These are phyloP conservation scores for Athalia circularis DNA, from an alignment of 2,888 invertebrate genomes.

Conservation along the genomic window DNA sequence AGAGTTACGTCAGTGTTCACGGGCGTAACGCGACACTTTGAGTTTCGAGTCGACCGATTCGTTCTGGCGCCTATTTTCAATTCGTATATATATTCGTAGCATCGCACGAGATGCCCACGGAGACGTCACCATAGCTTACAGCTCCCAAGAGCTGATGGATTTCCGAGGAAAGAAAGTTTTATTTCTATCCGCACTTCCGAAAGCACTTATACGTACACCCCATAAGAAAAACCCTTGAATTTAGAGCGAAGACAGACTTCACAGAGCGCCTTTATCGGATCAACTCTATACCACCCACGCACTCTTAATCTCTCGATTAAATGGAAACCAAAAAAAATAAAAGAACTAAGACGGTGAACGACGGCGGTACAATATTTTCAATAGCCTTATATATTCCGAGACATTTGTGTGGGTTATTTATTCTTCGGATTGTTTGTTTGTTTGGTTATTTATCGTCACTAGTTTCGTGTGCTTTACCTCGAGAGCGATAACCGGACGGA, in stretches of 20 bases:
- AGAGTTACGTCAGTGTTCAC: constrained; percentile 40
- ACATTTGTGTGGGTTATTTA: no score
- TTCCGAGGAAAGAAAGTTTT: constrained; percentile 20
- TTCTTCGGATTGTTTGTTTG: no score
- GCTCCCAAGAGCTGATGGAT: constrained; percentile 16
- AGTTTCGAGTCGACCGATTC: constrained; percentile 34
- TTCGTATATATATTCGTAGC: constrained; percentile 3
- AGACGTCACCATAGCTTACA: constrained; percentile 26
- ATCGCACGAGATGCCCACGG: neutral
- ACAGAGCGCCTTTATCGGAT: no score
- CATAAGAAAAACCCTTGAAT: neutral
- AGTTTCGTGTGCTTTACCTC: no score
- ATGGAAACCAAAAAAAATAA: no score
- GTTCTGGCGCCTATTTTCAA: constrained; percentile 42
- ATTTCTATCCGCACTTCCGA: constrained; percentile 35
- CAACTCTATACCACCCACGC: no score
- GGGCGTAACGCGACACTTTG: constrained; percentile 43
- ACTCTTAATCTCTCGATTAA: no score
- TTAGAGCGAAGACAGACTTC: neutral
- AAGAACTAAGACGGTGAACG: no score
- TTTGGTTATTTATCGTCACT: no score
- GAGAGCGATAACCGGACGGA: no score
- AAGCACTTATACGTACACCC: constrained; percentile 2
- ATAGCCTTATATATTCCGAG: no score
- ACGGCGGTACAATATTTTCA: no score